Evolutionary conservation across 2,888 invertebrate species (phyloP).

Genomic region (Caenorhabditis drosophilae): DNA sequence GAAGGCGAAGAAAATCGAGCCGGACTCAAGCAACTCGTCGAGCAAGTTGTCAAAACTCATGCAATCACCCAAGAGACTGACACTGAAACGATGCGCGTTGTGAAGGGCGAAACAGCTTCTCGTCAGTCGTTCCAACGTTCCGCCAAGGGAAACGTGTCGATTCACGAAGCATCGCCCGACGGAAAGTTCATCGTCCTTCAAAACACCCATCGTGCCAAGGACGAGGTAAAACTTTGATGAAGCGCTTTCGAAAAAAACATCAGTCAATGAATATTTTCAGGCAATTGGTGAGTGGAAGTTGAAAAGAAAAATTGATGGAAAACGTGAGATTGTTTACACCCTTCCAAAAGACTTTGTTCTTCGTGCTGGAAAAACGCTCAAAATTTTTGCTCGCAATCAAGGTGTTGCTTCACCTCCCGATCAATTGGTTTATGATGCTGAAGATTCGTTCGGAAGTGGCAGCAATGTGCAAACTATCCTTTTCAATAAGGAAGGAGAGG

Average conservation of each 20-base stretch:
- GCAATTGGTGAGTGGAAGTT: constrained; percentile 70
- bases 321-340: constrained; percentile 67
- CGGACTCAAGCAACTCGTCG: constrained; percentile 68
- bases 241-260: neutral
- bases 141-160: constrained; percentile 72
- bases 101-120: constrained; percentile 72
- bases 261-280: constrained; percentile 1
- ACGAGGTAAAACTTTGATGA: constrained; percentile 62
- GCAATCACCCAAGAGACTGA: constrained; percentile 65
- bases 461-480: constrained; percentile 67
- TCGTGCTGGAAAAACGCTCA: constrained; percentile 64
- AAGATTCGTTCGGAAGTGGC: constrained; percentile 65
- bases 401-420: constrained; percentile 62
- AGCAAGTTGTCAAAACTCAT: constrained; percentile 69
- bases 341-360: constrained; percentile 66
- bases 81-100: constrained; percentile 63
- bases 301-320: constrained; percentile 70
- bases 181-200: constrained; percentile 72
- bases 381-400: constrained; percentile 60
- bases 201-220: constrained; percentile 71
- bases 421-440: constrained; percentile 61
- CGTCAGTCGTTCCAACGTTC: constrained; percentile 73
- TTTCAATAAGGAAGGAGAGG: constrained; percentile 68
- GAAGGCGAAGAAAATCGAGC: constrained; percentile 73
- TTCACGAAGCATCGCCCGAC: constrained; percentile 71